These are phyloP conservation scores for Bombus difficillimus DNA, from an alignment of 1,140 invertebrate genomes.

Conservation along the genomic window DNA sequence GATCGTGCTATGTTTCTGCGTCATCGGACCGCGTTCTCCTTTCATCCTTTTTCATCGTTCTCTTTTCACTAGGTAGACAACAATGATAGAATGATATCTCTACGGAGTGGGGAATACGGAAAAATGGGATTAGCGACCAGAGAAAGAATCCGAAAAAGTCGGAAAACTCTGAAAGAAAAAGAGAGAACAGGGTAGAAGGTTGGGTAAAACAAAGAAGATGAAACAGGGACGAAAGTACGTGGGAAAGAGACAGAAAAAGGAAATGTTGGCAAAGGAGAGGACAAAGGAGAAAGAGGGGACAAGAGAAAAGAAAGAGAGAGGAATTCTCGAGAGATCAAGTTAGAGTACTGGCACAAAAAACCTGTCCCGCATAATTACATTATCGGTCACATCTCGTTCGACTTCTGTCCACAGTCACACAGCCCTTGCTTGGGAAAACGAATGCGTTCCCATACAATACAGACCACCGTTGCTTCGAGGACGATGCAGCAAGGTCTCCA, in stretches of 20 bases:
- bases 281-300: slow-evolving; percentile 40
- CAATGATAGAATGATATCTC: background rate
- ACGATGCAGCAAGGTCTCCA: slow-evolving; percentile 26
- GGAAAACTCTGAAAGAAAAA: background rate
- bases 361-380: slow-evolving; percentile 78
- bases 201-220: background rate
- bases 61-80: background rate
- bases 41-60: slow-evolving; percentile 36
- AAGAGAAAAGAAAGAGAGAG: slow-evolving; percentile 22
- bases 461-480: slow-evolving; percentile 21
- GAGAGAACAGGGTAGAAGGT: background rate
- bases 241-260: slow-evolving; percentile 5
- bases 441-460: slow-evolving; percentile 39
- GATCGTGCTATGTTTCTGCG: slow-evolving; percentile 60
- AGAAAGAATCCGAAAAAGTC: background rate
- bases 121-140: background rate
- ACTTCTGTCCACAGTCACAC: slow-evolving; percentile 66
- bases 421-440: slow-evolving; percentile 26
- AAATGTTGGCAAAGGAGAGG: background rate
- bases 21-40: slow-evolving; percentile 4
- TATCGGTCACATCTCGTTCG: slow-evolving; percentile 77
- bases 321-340: slow-evolving; percentile 57
- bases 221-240: background rate
- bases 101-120: background rate
- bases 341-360: slow-evolving; percentile 71